phyloP scores from a whole-genome alignment of 2,797 vertebrate genomes.

The Sorex maritimensis region DNA sequence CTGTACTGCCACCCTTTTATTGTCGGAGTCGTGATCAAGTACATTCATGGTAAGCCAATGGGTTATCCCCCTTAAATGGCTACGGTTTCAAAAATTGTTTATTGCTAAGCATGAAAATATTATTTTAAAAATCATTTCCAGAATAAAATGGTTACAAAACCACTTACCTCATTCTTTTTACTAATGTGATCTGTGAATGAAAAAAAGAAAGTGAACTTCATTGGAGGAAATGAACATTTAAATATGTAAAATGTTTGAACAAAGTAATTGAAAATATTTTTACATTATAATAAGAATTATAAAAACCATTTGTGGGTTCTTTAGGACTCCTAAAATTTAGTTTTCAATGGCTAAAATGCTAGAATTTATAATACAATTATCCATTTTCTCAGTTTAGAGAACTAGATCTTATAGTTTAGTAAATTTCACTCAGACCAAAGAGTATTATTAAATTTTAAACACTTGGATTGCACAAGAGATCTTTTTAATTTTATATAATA shows the following conservation, averaged over 20 bases:
- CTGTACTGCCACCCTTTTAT: conserved; percentile 32
- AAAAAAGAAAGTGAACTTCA: conserved; percentile 70
- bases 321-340: conserved; percentile 34
- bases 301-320: conserved; percentile 51
- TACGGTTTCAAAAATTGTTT: conserved; percentile 48
- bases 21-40: conserved; percentile 17
- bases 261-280: conserved; percentile 59
- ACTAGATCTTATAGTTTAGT: background rate
- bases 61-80: conserved; percentile 22
- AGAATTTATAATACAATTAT: conserved; percentile 58
- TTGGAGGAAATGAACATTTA: conserved; percentile 59
- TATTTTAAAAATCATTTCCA: conserved; percentile 36
- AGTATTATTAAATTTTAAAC: conserved; percentile 60
- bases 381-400: conserved; percentile 38
- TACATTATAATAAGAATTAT: conserved; percentile 53
- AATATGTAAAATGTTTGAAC: conserved; percentile 58
- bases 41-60: conserved; percentile 53
- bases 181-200: conserved; percentile 93
- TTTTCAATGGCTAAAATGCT: conserved; percentile 45
- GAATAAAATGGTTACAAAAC: conserved; percentile 60
- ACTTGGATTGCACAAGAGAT: conserved; percentile 43
- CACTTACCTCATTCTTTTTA: conserved; percentile 93
- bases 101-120: conserved; percentile 48
- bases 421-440: background rate
- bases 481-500: conserved; percentile 53